Conservation (phyloP, 1,140 invertebrate genomes). For the Daktulosphaira vitifoliae region DNA sequence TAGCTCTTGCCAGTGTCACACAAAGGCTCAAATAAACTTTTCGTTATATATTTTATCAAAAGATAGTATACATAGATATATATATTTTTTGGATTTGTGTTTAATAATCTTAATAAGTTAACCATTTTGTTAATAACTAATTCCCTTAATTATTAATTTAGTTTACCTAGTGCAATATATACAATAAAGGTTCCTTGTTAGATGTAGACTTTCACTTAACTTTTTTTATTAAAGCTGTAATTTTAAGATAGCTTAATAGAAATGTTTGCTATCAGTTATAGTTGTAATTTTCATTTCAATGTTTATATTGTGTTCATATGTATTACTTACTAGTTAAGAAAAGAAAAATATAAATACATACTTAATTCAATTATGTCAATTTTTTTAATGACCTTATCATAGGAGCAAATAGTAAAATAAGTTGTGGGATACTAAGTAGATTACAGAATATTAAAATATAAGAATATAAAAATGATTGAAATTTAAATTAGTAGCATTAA, state of each 20-base stretch:
- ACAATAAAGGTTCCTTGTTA: constrained; percentile 20
- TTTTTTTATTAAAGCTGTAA: background rate
- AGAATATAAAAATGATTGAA: no score
- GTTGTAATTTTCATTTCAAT: constrained; percentile 15
- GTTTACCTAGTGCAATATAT: constrained; percentile 21
- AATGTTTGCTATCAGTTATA: constrained; percentile 14
- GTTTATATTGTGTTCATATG: constrained; percentile 29
- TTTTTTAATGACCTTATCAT: no score
- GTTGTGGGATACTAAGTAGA: no score
- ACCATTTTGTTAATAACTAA: background rate
- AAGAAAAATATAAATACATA: constrained; percentile 13
- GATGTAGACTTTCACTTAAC: constrained; percentile 1
- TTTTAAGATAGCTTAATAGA: background rate
- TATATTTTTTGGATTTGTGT: background rate
- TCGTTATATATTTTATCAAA: background rate
- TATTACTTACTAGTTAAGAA: constrained; percentile 19
- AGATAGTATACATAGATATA: background rate
- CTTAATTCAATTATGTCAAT: no score
- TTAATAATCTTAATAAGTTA: background rate
- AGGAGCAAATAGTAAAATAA: no score
- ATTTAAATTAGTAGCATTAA: no score
- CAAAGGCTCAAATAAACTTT: constrained; percentile 82
- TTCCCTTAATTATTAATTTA: constrained; percentile 12
- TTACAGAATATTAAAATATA: no score
- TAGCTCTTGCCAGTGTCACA: constrained; percentile 96